Evolutionary conservation across 2,888 invertebrate genomes (phyloP).

Genomic region (Archaeoteleia sp.): DNA sequence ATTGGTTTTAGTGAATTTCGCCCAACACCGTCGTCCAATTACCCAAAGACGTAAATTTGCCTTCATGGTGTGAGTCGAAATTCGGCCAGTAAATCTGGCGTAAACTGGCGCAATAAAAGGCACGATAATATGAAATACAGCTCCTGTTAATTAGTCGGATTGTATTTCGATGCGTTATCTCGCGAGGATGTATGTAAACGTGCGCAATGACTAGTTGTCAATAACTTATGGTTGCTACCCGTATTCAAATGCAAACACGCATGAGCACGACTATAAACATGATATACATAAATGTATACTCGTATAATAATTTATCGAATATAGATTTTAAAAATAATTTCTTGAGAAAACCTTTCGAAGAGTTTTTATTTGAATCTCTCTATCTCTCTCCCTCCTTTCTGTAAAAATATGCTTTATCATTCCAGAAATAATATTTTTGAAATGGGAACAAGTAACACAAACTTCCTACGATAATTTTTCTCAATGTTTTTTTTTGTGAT

Average conservation of each 20-base stretch:
- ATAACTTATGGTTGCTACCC: background rate
- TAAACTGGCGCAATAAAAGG: conserved; percentile 50
- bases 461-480: no score
- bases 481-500: no score
- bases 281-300: no score
- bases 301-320: no score
- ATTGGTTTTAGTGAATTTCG: conserved; percentile 40
- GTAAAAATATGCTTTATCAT: no score
- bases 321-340: no score
- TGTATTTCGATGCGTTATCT: conserved; percentile 40
- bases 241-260: background rate
- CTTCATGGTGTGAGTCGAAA: conserved; percentile 35
- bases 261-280: no score
- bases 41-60: conserved; percentile 41
- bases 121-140: conserved; percentile 48
- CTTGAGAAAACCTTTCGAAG: no score
- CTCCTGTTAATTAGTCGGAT: conserved; percentile 26
- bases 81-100: conserved; percentile 46
- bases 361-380: no score
- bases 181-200: conserved; percentile 34
- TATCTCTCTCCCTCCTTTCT: no score
- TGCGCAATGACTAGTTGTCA: conserved; percentile 28
- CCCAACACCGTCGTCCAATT: conserved; percentile 47
- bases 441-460: no score
- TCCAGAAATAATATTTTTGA: no score